phyloP scores from a whole-genome alignment of 1,140 invertebrate genomes.

The roundworm (Caenorhabditis elegans) region DNA sequence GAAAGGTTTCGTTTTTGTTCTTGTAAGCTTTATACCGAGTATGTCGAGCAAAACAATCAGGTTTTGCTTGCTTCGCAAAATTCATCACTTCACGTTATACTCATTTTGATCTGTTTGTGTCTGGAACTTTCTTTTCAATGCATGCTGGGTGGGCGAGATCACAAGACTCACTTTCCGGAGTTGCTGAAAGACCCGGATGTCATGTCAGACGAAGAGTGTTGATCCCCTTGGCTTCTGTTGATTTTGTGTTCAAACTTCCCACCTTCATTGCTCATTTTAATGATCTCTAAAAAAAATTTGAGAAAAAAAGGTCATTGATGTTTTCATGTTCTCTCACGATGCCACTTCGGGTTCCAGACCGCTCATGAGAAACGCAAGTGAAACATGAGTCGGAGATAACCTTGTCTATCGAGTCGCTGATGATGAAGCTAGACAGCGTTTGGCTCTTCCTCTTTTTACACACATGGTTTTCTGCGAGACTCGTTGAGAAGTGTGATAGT shows the following conservation, averaged over 20 bases:
- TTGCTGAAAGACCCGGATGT: not conserved
- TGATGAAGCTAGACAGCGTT: not conserved
- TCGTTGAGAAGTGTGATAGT: conserved; percentile 6
- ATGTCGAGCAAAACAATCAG: too few relatives aligned
- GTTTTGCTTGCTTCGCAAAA: too few relatives aligned
- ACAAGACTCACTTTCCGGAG: conserved; percentile 5
- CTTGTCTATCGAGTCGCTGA: not conserved
- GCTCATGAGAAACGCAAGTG: not conserved
- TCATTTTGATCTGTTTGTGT: too few relatives aligned
- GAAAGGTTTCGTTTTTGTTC: too few relatives aligned
- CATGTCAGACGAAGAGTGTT: not conserved
- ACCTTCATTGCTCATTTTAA: not conserved
- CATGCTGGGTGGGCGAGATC: not conserved
- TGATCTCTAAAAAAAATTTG: not conserved
- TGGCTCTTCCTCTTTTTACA: not conserved
- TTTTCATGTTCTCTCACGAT: conserved; percentile 7
- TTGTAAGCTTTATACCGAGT: too few relatives aligned
- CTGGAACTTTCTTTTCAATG: conserved; percentile 1
- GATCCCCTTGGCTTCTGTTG: not conserved
- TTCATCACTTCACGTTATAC: too few relatives aligned
- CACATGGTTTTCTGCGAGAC: not conserved
- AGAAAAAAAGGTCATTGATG: not conserved
- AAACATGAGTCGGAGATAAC: not conserved
- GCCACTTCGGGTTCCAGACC: too few relatives aligned
- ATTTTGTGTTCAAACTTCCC: not conserved